Conservation (phyloP, 2,888 invertebrate genomes). For the Steinernema carpocapsae region DNA sequence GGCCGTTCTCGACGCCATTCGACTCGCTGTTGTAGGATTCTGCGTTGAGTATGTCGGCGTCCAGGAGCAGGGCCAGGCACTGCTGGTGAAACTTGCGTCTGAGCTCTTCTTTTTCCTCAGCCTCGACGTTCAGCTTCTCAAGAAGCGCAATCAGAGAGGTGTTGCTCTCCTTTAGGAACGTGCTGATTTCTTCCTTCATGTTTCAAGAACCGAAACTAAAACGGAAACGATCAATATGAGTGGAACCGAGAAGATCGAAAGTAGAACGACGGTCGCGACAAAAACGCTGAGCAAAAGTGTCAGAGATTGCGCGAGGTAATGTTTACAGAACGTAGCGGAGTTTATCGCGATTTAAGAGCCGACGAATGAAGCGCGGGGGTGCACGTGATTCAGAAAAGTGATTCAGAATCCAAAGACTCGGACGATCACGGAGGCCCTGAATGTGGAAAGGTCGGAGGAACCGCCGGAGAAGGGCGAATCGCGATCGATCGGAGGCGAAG, state of each 20-base stretch:
- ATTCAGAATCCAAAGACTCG: not conserved
- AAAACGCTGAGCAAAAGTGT: not conserved
- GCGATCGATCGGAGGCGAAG: no score
- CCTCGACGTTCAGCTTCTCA: not conserved
- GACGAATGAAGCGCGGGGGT: not conserved
- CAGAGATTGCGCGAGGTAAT: not conserved
- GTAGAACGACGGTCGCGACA: not conserved
- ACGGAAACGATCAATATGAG: not conserved
- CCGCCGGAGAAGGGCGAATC: no score
- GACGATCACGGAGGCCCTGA: not conserved
- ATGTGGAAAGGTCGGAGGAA: not conserved
- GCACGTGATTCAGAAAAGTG: constrained; percentile 5
- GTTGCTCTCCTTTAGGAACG: not conserved
- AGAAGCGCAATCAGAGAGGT: not conserved
- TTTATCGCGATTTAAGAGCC: constrained; percentile 6
- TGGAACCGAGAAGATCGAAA: not conserved
- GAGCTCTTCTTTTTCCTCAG: not conserved
- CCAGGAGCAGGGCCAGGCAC: not conserved
- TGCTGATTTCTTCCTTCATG: not conserved
- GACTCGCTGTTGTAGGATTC: not conserved
- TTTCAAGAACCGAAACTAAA: not conserved
- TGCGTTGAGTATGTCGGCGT: constrained; percentile 5
- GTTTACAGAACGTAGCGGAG: constrained; percentile 8
- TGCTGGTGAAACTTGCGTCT: not conserved
- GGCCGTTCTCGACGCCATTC: not conserved